These are phyloP conservation scores for Heliconius nattereri DNA, from an alignment of 1,140 invertebrate genomes.

Conservation along the genomic window DNA sequence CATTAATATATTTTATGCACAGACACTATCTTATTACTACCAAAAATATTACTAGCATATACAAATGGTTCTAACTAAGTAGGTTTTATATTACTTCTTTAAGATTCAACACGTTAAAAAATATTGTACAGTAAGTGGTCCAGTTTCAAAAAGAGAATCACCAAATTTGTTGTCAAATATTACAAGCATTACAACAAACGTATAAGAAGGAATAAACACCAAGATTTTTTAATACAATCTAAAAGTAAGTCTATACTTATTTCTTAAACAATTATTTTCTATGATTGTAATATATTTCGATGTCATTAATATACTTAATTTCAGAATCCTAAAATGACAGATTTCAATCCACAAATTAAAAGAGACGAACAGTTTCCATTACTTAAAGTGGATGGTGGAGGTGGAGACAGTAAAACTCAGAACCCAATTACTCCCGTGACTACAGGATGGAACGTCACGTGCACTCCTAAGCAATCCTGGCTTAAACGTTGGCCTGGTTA, in stretches of 20 bases:
- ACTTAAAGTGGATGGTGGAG: conserved; percentile 53
- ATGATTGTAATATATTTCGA: background rate
- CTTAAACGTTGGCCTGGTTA: conserved; percentile 62
- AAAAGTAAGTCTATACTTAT: background rate
- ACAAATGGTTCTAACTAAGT: too few species aligned
- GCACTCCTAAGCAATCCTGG: conserved; percentile 55
- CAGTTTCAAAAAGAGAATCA: conserved; percentile 40
- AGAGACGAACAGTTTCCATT: conserved; percentile 61
- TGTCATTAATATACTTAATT: background rate
- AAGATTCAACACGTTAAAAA: background rate
- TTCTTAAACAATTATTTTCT: background rate
- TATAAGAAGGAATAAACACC: background rate
- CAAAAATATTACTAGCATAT: background rate
- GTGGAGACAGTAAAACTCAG: conserved; percentile 28
- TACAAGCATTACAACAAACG: background rate
- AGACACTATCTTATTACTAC: too few species aligned
- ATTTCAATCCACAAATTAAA: conserved; percentile 45
- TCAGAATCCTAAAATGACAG: conserved; percentile 35
- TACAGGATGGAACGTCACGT: conserved; percentile 51
- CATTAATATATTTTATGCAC: too few species aligned
- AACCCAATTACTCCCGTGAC: conserved; percentile 13
- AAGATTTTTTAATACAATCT: background rate
- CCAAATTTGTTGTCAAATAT: conserved; percentile 31
- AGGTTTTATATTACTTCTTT: background rate
- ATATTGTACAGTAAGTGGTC: background rate